phyloP scores from a whole-genome alignment of 2,113 vertebrate species.

The Tiliqua scincoides region DNA sequence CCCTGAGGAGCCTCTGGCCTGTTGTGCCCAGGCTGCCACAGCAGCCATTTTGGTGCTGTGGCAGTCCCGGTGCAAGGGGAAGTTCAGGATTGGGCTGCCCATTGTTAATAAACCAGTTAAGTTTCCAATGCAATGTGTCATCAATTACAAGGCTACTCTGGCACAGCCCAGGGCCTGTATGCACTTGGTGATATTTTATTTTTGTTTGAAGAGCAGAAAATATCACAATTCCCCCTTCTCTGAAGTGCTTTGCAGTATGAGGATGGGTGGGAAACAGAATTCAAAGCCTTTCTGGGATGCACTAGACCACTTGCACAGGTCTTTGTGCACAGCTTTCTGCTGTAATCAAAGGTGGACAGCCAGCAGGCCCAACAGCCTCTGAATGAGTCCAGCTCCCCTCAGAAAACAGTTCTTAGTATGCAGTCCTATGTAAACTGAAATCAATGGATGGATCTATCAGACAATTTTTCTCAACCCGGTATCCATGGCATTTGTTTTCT shows the following conservation, averaged over 20 bases:
- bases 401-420: slow-evolving; percentile 44
- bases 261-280: not conserved
- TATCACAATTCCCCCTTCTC: not conserved
- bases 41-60: too few relatives aligned
- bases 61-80: too few relatives aligned
- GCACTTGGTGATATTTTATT: not conserved
- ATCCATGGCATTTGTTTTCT: slow-evolving; percentile 17
- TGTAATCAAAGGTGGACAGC: not conserved
- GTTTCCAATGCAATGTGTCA: too few relatives aligned
- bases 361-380: not conserved
- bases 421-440: slow-evolving; percentile 57
- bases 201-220: not conserved
- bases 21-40: too few relatives aligned
- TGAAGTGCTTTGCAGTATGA: not conserved
- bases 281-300: not conserved
- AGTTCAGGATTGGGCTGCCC: too few relatives aligned
- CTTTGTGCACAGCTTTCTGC: not conserved
- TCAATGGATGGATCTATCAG: slow-evolving; percentile 62
- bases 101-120: too few relatives aligned
- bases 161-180: too few relatives aligned
- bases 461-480: slow-evolving; percentile 50
- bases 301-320: not conserved
- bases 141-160: too few relatives aligned
- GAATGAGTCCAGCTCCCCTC: not conserved
- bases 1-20: too few relatives aligned